Evolutionary conservation across 2,113 vertebrate genomes (phyloP).

Genomic region (Phrynosoma platyrhinos): DNA sequence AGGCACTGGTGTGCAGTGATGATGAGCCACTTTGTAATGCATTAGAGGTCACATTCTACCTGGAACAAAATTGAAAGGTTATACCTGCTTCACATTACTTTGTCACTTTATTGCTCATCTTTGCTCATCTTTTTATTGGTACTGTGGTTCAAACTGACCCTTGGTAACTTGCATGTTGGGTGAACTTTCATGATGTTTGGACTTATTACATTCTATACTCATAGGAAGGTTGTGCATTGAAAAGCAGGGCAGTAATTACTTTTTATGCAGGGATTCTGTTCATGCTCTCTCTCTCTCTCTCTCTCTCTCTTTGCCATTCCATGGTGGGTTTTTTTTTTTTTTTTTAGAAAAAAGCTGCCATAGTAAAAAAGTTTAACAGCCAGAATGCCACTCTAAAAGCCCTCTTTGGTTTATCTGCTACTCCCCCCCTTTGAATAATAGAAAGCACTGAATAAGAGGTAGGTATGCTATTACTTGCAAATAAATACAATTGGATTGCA

Average conservation of each 20-base stretch:
- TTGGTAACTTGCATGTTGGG: background rate
- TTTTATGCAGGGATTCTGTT: background rate
- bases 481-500: conserved; percentile 63
- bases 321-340: background rate
- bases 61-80: background rate
- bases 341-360: no score
- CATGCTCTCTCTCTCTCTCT: no score
- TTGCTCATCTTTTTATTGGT: background rate
- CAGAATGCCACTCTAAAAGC: conserved; percentile 48
- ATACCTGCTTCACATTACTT: background rate
- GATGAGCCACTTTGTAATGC: background rate
- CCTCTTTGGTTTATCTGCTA: conserved; percentile 49
- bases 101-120: background rate
- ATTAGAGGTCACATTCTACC: background rate
- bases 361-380: conserved; percentile 45
- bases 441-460: conserved; percentile 60
- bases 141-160: background rate
- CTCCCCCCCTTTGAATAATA: conserved; percentile 44
- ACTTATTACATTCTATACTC: background rate
- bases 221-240: no score
- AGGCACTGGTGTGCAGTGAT: background rate
- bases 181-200: background rate
- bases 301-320: background rate
- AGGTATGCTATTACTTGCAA: conserved; percentile 68
- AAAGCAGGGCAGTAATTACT: background rate